Percentiles rank a stretch among this genome's conserved stretches.
phyloP scores from a whole-genome alignment of 1,140 invertebrate species.

The Drosophila nebulosa region DNA sequence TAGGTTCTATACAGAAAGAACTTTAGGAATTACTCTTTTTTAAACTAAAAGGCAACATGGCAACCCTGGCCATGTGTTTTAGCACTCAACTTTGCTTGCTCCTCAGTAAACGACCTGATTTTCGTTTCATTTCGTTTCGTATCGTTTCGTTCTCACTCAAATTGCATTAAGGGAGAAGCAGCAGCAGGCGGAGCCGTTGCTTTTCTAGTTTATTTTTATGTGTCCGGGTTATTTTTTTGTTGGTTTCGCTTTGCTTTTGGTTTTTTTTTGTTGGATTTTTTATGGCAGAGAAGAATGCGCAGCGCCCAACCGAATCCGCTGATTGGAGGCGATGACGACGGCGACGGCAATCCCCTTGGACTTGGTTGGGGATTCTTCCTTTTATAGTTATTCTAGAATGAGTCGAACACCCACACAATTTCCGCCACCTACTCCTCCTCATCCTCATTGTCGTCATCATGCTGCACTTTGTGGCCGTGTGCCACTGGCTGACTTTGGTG shows the following conservation, averaged over 20 bases:
- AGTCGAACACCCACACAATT: slow-evolving; percentile 2
- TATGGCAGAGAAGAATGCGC: slow-evolving; percentile 58
- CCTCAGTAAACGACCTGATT: neutral
- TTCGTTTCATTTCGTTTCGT: too few relatives aligned
- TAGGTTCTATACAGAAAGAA: too few relatives aligned
- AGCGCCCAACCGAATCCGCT: slow-evolving; percentile 62
- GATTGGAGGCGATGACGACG: slow-evolving; percentile 59
- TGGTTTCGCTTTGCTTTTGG: slow-evolving; percentile 13
- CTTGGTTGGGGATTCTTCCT: slow-evolving; percentile 5
- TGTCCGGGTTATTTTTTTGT: slow-evolving; percentile 31
- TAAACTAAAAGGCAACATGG: neutral
- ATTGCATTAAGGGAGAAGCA: slow-evolving; percentile 21
- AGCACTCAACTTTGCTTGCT: neutral
- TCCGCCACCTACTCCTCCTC: neutral
- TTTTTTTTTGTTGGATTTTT: slow-evolving; percentile 21
- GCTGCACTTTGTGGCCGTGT: slow-evolving; percentile 67
- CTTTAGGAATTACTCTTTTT: too few relatives aligned
- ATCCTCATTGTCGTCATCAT: slow-evolving; percentile 24
- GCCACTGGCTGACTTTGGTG: slow-evolving; percentile 63
- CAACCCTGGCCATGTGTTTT: slow-evolving; percentile 23
- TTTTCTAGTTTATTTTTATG: slow-evolving; percentile 75
- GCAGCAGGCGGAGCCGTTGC: slow-evolving; percentile 61
- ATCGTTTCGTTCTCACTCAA: slow-evolving; percentile 6
- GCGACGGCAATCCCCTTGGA: neutral
- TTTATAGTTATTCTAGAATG: slow-evolving; percentile 61